Evolutionary conservation across 2,888 invertebrate species (phyloP).

Genomic region (Brachycybe producta): DNA sequence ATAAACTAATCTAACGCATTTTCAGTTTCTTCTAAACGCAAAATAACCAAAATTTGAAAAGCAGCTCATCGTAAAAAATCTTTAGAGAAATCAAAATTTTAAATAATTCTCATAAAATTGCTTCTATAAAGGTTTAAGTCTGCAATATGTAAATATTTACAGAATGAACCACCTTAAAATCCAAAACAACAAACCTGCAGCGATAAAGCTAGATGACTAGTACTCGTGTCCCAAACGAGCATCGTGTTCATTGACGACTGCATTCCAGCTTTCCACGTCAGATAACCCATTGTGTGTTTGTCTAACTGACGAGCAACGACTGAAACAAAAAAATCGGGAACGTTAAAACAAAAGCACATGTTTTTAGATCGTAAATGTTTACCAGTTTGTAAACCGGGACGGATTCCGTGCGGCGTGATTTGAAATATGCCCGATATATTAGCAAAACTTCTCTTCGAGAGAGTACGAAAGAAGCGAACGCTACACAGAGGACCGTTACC

Average conservation of each 20-base stretch:
- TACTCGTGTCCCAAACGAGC: conserved; percentile 61
- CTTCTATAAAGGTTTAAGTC: no score
- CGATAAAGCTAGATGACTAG: conserved; percentile 50
- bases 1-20: no score
- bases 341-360: conserved; percentile 12
- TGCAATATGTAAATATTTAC: no score
- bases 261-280: conserved; percentile 60
- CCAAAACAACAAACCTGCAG: conserved; percentile 55
- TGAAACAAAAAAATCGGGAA: conserved; percentile 12
- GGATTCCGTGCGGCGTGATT: conserved; percentile 59
- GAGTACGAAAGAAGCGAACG: conserved; percentile 61
- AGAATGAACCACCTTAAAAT: no score
- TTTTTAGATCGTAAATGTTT: not conserved
- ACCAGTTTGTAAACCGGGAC: conserved; percentile 66
- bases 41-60: no score
- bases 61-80: no score
- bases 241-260: conserved; percentile 65
- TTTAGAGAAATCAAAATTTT: no score
- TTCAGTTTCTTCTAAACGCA: no score
- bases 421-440: conserved; percentile 63
- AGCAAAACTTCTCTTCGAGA: conserved; percentile 55
- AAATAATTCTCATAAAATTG: no score
- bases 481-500: conserved; percentile 70
- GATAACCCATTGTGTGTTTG: conserved; percentile 71
- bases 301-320: conserved; percentile 67